Evolutionary conservation across 1,140 invertebrate species (phyloP).

Genomic region (Anastatus disparis): DNA sequence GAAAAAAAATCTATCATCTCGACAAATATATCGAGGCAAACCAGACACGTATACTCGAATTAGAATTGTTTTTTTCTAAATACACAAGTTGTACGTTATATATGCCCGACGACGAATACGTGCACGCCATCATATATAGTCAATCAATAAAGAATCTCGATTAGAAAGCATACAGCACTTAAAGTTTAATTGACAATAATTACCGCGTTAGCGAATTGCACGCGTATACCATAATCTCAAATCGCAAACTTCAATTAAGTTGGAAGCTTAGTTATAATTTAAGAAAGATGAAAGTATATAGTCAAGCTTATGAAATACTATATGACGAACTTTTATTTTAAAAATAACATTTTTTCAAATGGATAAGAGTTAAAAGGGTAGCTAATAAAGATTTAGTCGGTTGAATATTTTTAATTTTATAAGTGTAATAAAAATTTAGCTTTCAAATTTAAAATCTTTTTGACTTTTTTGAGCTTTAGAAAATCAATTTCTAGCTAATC

Average conservation of each 20-base stretch:
- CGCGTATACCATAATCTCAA: conserved; percentile 5
- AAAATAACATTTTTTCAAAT: conserved; percentile 9
- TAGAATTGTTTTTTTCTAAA: no score
- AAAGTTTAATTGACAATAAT: conserved; percentile 30
- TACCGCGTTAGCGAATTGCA: conserved; percentile 1
- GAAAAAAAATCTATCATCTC: no score
- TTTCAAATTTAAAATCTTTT: background rate
- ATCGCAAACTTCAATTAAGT: conserved; percentile 31
- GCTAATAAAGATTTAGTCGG: background rate
- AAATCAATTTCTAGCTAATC: no score
- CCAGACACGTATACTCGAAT: no score
- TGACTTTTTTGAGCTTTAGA: background rate
- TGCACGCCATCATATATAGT: no score
- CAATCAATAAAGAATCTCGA: conserved; percentile 9
- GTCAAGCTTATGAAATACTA: background rate
- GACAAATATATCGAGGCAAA: no score
- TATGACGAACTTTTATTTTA: background rate
- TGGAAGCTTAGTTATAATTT: background rate
- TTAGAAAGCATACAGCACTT: conserved; percentile 36
- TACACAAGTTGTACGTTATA: no score
- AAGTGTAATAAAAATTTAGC: background rate
- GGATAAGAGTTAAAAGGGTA: background rate
- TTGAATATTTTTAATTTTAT: conserved; percentile 1
- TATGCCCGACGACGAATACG: background rate
- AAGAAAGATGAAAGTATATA: conserved; percentile 13